A percentile compares a stretch with the other conserved stretches of the same genome.
These are phyloP conservation scores for Drosophila pruinosa DNA, from an alignment of 1,140 invertebrate species.

Conservation along the genomic window DNA sequence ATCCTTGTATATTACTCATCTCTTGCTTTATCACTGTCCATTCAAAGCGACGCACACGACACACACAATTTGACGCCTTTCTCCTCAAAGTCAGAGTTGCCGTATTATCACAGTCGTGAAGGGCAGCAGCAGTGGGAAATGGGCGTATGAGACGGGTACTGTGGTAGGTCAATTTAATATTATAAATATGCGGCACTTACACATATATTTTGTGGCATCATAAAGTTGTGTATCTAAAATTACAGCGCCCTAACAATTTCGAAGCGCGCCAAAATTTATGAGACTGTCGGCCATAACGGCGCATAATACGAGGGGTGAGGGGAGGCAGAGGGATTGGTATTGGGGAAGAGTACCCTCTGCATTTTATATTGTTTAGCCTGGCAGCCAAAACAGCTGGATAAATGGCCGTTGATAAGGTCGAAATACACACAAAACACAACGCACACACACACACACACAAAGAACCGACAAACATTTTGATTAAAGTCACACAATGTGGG, in stretches of 20 bases:
- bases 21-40: slow-evolving; percentile 45
- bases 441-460: background rate
- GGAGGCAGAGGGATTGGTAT: background rate
- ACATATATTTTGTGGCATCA: slow-evolving; percentile 76
- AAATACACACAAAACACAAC: background rate
- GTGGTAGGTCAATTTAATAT: slow-evolving; percentile 71
- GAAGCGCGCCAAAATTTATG: slow-evolving; percentile 75
- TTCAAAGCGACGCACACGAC: slow-evolving; percentile 39
- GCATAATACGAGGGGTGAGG: background rate
- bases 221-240: slow-evolving; percentile 81
- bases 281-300: slow-evolving; percentile 45
- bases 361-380: slow-evolving; percentile 73
- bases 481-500: slow-evolving; percentile 38
- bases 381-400: slow-evolving; percentile 52
- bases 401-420: slow-evolving; percentile 62
- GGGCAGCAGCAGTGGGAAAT: background rate
- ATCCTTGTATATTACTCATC: slow-evolving; percentile 9
- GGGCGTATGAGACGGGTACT: slow-evolving; percentile 5
- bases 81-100: slow-evolving; percentile 10
- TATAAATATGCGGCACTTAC: slow-evolving; percentile 70
- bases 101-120: slow-evolving; percentile 70
- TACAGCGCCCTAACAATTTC: slow-evolving; percentile 69
- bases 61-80: slow-evolving; percentile 65
- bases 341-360: slow-evolving; percentile 50
- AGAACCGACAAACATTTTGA: slow-evolving; percentile 43